These are phyloP conservation scores for Misgurnus mizolepis DNA, from an alignment of 2,113 vertebrate species.

Conservation along the genomic window DNA sequence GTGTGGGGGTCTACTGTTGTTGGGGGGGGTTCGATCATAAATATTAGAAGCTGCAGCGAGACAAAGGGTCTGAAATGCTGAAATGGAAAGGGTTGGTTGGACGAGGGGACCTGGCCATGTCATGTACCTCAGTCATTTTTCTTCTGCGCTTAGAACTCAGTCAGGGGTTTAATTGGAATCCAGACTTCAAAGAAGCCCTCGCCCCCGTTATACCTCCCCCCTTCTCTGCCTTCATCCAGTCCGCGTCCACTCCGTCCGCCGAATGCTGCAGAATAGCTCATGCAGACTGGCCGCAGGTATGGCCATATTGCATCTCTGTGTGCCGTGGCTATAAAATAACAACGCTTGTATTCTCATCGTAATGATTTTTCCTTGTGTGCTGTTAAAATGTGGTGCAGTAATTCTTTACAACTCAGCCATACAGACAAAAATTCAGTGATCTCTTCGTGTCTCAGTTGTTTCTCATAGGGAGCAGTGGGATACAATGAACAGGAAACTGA, in stretches of 20 bases:
- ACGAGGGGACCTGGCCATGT: constrained; percentile 89
- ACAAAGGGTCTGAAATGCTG: constrained; percentile 88
- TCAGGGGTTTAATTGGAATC: constrained; percentile 99
- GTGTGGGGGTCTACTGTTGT: constrained; percentile 73
- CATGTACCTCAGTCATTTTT: constrained; percentile 95
- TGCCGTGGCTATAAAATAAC: not conserved
- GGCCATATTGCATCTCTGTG: not conserved
- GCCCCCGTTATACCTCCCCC: constrained; percentile 74
- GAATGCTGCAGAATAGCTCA: constrained; percentile 5
- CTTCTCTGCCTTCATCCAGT: constrained; percentile 66
- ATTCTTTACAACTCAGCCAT: not conserved
- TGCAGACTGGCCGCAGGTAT: constrained; percentile 27
- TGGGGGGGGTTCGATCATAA: constrained; percentile 78
- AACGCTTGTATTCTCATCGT: not conserved
- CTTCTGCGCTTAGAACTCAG: constrained; percentile 97
- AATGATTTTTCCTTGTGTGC: not conserved
- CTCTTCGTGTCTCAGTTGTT: not conserved
- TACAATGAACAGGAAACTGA: too few relatives aligned
- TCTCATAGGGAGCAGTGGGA: not conserved
- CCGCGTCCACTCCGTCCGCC: constrained; percentile 62
- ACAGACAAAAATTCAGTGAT: not conserved
- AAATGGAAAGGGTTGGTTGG: constrained; percentile 84
- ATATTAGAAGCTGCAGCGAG: constrained; percentile 84
- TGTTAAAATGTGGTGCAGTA: not conserved
- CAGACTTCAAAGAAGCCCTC: constrained; percentile 98